Percentiles rank a stretch among this genome's conserved stretches.
phyloP scores from a whole-genome alignment of 2,113 vertebrate species.

The Xiphophorus maculatus region DNA sequence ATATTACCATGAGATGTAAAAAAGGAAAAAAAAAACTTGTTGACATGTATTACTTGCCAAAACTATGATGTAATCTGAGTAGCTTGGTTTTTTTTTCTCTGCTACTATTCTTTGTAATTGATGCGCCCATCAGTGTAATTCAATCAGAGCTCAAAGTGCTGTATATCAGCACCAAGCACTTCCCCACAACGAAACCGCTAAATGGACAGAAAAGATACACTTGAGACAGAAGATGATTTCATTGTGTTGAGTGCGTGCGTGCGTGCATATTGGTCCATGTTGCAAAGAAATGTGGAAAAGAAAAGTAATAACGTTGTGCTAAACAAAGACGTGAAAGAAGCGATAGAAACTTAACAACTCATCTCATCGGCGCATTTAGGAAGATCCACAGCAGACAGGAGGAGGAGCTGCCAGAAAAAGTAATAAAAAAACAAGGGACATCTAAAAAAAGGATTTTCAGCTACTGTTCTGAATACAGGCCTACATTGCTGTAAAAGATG shows the following conservation, averaged over 20 bases:
- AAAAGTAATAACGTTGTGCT: constrained; percentile 40
- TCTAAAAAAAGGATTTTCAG: background rate
- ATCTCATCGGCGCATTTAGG: constrained; percentile 25
- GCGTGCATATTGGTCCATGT: constrained; percentile 19
- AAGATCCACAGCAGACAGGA: constrained; percentile 2
- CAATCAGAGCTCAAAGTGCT: constrained; percentile 71
- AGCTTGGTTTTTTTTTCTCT: constrained; percentile 53
- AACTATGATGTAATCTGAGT: constrained; percentile 55
- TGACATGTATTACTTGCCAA: background rate
- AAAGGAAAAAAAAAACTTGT: background rate
- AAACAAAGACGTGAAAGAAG: constrained; percentile 40
- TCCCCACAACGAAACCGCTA: constrained; percentile 66
- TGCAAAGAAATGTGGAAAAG: constrained; percentile 14
- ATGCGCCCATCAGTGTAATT: constrained; percentile 78
- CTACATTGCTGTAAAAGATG: background rate
- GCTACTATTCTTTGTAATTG: constrained; percentile 60
- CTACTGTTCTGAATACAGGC: background rate
- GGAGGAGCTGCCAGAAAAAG: background rate
- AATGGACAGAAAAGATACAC: constrained; percentile 76
- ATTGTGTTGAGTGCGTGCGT: constrained; percentile 45
- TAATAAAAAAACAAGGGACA: background rate
- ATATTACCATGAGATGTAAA: background rate
- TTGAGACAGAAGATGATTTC: constrained; percentile 66
- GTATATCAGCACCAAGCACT: constrained; percentile 70
- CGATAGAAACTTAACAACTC: constrained; percentile 27